Conservation (phyloP, 2,797 vertebrate species). For the Sebastolobus alascanus region DNA sequence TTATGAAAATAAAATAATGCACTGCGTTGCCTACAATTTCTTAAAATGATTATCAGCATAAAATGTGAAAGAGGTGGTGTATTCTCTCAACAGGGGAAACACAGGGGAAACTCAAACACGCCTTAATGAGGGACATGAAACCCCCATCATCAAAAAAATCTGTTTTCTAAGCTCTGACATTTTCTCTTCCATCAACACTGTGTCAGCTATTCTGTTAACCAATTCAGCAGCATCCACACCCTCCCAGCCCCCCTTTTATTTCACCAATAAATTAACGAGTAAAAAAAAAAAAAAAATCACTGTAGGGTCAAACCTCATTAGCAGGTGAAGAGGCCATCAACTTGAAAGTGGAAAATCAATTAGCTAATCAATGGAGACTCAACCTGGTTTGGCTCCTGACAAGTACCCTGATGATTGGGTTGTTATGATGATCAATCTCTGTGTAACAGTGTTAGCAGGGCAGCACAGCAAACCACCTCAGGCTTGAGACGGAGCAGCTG, state of each 20-base stretch:
- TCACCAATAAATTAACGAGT: neutral
- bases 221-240: constrained; percentile 17
- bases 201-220: constrained; percentile 35
- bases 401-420: constrained; percentile 20
- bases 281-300: constrained; percentile 24
- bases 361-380: constrained; percentile 38
- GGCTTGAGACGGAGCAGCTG: constrained; percentile 4
- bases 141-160: constrained; percentile 7
- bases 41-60: constrained; percentile 10
- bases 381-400: constrained; percentile 7
- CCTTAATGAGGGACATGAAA: constrained; percentile 19
- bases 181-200: constrained; percentile 30
- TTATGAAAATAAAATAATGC: neutral
- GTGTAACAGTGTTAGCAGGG: constrained; percentile 30
- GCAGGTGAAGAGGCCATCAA: constrained; percentile 49
- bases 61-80: neutral
- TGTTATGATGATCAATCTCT: constrained; percentile 21
- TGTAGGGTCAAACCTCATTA: constrained; percentile 57
- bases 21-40: neutral
- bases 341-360: constrained; percentile 53
- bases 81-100: neutral
- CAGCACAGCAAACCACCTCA: constrained; percentile 22
- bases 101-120: neutral
- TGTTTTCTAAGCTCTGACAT: constrained; percentile 10
- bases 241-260: neutral